Evolutionary conservation across 2,888 invertebrate genomes (phyloP).

Genomic region (Meandrusa payeni): DNA sequence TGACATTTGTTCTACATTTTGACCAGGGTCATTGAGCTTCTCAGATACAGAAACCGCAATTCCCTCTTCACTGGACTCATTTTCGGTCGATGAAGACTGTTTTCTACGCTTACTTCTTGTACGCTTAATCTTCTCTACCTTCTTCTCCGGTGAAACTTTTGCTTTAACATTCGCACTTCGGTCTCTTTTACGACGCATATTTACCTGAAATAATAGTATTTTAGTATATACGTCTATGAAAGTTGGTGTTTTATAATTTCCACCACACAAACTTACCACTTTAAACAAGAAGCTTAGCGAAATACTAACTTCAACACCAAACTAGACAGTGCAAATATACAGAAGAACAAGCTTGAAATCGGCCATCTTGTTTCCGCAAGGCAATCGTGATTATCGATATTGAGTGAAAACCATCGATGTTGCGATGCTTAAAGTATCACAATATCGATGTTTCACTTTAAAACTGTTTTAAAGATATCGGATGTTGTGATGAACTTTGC

Average conservation of each 20-base stretch:
- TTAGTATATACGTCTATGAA: neutral
- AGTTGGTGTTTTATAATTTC: neutral
- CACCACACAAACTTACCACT: slow-evolving; percentile 7
- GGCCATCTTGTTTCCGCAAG: slow-evolving; percentile 20
- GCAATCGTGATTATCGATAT: too few relatives aligned
- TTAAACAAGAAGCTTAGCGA: neutral
- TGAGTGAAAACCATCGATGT: too few relatives aligned
- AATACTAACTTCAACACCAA: slow-evolving; percentile 1
- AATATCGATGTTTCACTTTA: too few relatives aligned
- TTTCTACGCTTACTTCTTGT: slow-evolving; percentile 78
- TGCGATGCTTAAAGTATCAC: too few relatives aligned
- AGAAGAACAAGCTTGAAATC: slow-evolving; percentile 19
- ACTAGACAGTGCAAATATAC: slow-evolving; percentile 11
- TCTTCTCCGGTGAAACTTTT: slow-evolving; percentile 84
- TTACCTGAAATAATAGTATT: slow-evolving; percentile 35
- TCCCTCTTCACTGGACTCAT: slow-evolving; percentile 66
- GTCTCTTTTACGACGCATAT: slow-evolving; percentile 90
- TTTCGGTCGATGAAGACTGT: slow-evolving; percentile 78
- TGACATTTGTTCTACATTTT: slow-evolving; percentile 46
- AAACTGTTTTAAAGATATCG: too few relatives aligned
- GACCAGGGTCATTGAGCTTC: slow-evolving; percentile 41
- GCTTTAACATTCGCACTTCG: slow-evolving; percentile 82
- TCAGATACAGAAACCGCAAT: slow-evolving; percentile 46
- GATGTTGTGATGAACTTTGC: too few relatives aligned
- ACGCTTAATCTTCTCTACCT: slow-evolving; percentile 76